Base-by-base conservation (phyloP, 2,113 vertebrate species). In the Podiceps cristatus region DNA sequence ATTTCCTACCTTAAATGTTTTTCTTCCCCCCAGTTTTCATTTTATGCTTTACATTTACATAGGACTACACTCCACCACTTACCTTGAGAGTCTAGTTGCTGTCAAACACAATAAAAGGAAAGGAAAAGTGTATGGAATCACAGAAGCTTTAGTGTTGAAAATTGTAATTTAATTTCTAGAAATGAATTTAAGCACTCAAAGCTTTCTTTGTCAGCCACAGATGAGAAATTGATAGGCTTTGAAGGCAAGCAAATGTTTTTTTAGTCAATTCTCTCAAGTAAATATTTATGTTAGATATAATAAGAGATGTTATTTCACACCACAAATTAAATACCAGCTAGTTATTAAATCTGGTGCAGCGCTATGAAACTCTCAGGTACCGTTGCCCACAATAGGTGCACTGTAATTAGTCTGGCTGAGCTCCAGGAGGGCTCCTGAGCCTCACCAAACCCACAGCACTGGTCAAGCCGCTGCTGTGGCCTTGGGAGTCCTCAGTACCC, bases 1-100 rank as follows among this genome's bases (percentile, higher is more conserved):
- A 98, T 98, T 98, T 98, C 98, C 98, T 98, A 98, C 96, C 98
- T 97, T 98, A 96, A 97, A 98, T 98, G 98, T 98, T 98, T 98
- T 98, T 96, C 98, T 98, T 98, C 96, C 98, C 94, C 96, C 91
- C 10, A 82, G 96, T 98, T 98, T 97, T 98, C 97, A 98, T 97
- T 98, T 98, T 97, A 95, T 95, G 97, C 87, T 80, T 97, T 90
- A 76, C 90, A 97, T 98, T 98, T 97, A 97, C 97, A 96, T 96
- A 97, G 89, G 55, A 60, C 72, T 67, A 96, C 79, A 88, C 90
- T 96, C 95, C 18, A 94, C 94, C 97, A 97, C 97, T 98, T 98
- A 97, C 49, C 85, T 97, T 67, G 88, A 97, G 93, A 98, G 93
- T 91, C 93, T 62, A 80, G 82, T 63, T 91, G 94, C 97, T 98